These are phyloP conservation scores for Callipepla californica DNA, from an alignment of 2,113 vertebrate species.

Conservation along the genomic window DNA sequence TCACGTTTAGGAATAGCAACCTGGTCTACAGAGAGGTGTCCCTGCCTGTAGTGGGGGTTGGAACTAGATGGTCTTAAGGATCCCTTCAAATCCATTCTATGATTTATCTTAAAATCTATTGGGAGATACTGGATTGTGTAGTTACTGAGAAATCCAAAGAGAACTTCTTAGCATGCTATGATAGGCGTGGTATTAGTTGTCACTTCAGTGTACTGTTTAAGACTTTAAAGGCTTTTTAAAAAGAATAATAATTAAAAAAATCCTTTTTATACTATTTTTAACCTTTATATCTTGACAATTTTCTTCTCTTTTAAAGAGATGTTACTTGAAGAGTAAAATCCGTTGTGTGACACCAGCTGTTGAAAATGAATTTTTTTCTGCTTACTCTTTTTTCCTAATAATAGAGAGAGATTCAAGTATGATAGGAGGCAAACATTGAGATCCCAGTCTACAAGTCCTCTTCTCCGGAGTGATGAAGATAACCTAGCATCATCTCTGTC, in stretches of 20 bases:
- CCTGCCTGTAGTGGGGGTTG: too few relatives aligned
- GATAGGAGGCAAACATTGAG: constrained; percentile 63
- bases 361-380: constrained; percentile 50
- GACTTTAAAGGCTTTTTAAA: background rate
- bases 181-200: rapidly evolving
- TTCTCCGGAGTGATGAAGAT: constrained; percentile 68
- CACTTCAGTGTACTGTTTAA: background rate
- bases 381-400: background rate
- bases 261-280: background rate
- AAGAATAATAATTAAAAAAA: background rate
- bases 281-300: background rate
- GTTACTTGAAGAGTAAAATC: background rate
- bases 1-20: background rate
- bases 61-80: too few relatives aligned
- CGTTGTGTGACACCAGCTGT: background rate
- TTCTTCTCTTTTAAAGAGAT: background rate
- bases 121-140: background rate
- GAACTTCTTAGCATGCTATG: background rate
- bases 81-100: too few relatives aligned
- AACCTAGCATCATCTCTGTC: constrained; percentile 12
- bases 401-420: constrained; percentile 68
- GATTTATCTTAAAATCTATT: too few relatives aligned
- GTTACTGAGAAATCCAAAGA: background rate
- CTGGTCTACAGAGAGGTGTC: too few relatives aligned
- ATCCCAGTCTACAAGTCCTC: constrained; percentile 64